Base-by-base conservation (phyloP, 2,113 vertebrate genomes). In the Melanerpes aurifrons region DNA sequence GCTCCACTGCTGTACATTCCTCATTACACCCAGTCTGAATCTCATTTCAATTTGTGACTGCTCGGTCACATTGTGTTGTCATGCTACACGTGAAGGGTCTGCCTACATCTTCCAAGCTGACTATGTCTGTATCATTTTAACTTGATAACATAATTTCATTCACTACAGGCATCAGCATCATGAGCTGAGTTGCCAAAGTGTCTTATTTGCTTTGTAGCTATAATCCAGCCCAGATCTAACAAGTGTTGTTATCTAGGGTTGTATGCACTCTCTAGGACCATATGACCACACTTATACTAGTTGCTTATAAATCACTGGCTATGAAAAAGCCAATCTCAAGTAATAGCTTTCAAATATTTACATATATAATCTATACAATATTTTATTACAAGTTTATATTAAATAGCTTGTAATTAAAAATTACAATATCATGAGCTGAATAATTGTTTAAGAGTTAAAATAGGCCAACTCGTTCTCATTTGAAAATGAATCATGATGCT, bases 11-110 rank as follows among this genome's bases (percentile, higher is more conserved):
- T 21, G 21, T 20, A 19, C 28, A 40, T 37, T 37, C 63, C 26
- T 56, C 24, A 61, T 13, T 24, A 8, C 8, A 26, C 4, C 8
- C 15, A 8, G 15, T n/a, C 40, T 28, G 40, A 54, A 63, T 31
- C 15, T 29, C 11, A 1, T 61, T 82, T 66, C 45, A n/a, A 0
- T 47, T 62, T 24, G 5, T 15, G 32, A 15, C 31, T 9, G 0
- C 29, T 61, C 7, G 48, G 18, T 32, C 6, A 5, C 64, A 9
- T 25, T 7, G 1, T 32, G 26, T 32, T 62, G 63, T 37, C 15
- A 6, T 2, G 0, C 32, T 54, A 6, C 12, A 5, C 12, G 12
- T 37, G 50, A 53, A 82, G 16, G 45, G 66, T 37, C n/a, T 53
- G 25, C 10, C 58, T 57, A 6, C 12, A 24, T 28, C 70, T 72